Percentiles rank a stretch among this genome's conserved stretches.
Conservation (phyloP, 2,797 vertebrate genomes). For the Cichlasoma orientale region DNA sequence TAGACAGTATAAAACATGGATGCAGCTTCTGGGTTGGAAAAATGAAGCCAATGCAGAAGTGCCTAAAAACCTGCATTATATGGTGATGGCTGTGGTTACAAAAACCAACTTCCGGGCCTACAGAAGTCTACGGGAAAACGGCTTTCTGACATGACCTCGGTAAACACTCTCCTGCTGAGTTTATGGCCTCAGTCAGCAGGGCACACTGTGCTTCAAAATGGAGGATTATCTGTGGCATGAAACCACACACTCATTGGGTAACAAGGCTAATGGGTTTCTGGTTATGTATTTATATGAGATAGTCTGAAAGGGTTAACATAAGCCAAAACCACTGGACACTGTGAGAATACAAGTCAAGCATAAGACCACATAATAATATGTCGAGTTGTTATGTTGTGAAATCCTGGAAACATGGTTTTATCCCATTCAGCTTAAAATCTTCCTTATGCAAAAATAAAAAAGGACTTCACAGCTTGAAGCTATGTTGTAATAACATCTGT, state of each 20-base stretch:
- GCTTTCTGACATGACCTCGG: neutral
- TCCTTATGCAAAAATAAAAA: neutral
- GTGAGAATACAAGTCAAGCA: neutral
- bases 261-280: too few species aligned
- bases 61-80: neutral
- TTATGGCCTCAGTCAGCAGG: too few species aligned
- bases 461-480: neutral
- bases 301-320: neutral
- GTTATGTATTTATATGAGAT: too few species aligned
- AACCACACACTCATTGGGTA: too few species aligned
- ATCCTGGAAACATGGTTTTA: too few species aligned
- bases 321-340: neutral
- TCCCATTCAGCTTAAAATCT: neutral
- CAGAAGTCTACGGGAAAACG: neutral
- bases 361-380: neutral
- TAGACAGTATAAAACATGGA: neutral
- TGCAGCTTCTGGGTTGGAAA: neutral
- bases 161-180: too few species aligned
- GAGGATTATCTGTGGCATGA: too few species aligned
- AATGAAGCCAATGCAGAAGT: neutral
- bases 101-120: neutral
- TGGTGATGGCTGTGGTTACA: neutral
- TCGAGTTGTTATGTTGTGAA: too few species aligned
- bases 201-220: too few species aligned
- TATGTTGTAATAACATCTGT: neutral